Evolutionary conservation across 2,888 invertebrate species (phyloP), one percentile per base, ranked within the genome.

Genomic region (Ceriagrion tenellum): DNA sequence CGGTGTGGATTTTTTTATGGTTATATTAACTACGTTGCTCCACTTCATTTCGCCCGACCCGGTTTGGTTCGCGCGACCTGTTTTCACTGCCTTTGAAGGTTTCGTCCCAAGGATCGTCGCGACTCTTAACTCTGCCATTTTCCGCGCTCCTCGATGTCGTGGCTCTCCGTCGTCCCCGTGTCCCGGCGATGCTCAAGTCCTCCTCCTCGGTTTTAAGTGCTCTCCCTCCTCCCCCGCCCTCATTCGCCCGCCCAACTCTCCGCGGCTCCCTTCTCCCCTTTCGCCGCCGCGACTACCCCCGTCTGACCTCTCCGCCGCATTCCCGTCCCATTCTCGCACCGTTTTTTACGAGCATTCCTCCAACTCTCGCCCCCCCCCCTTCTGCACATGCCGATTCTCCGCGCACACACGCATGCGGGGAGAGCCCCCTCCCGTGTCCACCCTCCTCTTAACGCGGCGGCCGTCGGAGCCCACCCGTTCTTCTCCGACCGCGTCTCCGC

Each of bases 261-360:
- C 10, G 13, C 26, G 26, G 6, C n/a, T 26, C 93, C 8, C 59
- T 20, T 8, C n/a, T n/a, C 6, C 63, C 59, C 63, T 35, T 23
- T 30, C 18, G 20, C 47, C 69, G 2, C 69, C 69, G 23, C 93
- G 40, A 40, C 69, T 47, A 69, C 93, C 93, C 69, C 35, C 93
- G 47, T 93, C 93, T 93, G 93, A 93, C 93, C 93, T 93, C 93
- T 93, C 47, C 40, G 93, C 93, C 40, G 93, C 93, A 93, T 93
- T 69, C 93, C 74, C 74, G 40, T 47, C 63, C 63, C 81, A 81
- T 74, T 93, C 89, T 55, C 55, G 89, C 89, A 55, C 55, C n/a
- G 89, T 93, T 93, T 69, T 69, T 93, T 69, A 93, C 59, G 63
- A 91, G 91, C 91, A 91, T 91, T 91, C 91, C 91, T 63, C 47